These are phyloP conservation scores for Amniataba percoides DNA, from an alignment of 2,797 vertebrate species.

Conservation along the genomic window DNA sequence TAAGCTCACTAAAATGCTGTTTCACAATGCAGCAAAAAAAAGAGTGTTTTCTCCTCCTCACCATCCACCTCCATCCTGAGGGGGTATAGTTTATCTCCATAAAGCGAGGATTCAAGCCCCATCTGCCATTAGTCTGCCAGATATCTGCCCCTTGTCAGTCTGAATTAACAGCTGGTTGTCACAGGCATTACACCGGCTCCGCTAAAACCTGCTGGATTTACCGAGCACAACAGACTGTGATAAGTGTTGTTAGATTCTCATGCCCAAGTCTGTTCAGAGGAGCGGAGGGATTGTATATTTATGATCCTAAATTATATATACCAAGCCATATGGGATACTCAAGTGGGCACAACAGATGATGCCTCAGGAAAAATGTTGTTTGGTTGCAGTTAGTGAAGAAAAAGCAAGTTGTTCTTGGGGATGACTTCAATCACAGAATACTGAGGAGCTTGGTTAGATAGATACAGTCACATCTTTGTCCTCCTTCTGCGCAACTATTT, in stretches of 20 bases:
- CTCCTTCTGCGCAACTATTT: not conserved
- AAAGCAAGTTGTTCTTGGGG: conserved; percentile 35
- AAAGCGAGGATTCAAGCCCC: conserved; percentile 62
- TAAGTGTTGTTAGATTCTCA: conserved; percentile 55
- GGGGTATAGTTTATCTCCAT: conserved; percentile 68
- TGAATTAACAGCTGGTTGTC: conserved; percentile 78
- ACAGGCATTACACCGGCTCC: conserved; percentile 61
- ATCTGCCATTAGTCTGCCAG: conserved; percentile 70
- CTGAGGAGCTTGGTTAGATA: not conserved
- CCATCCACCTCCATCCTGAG: conserved; percentile 41
- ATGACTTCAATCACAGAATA: conserved; percentile 26
- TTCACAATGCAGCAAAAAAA: conserved; percentile 10
- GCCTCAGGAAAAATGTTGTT: conserved; percentile 72
- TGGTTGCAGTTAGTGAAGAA: conserved; percentile 50
- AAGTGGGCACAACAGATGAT: conserved; percentile 72
- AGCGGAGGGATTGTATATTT: conserved; percentile 76
- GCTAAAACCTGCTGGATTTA: conserved; percentile 73
- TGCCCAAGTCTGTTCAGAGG: conserved; percentile 54
- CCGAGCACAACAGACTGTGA: conserved; percentile 57
- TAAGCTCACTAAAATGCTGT: conserved; percentile 17
- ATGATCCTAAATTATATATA: conserved; percentile 83
- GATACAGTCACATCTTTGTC: conserved; percentile 4
- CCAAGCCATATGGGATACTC: conserved; percentile 77
- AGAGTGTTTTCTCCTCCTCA: conserved; percentile 5
- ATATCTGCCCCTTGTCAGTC: conserved; percentile 73